Evolutionary conservation across 2,113 vertebrate genomes (phyloP), one percentile per base, ranked within the genome.

Genomic region (Perca flavescens): DNA sequence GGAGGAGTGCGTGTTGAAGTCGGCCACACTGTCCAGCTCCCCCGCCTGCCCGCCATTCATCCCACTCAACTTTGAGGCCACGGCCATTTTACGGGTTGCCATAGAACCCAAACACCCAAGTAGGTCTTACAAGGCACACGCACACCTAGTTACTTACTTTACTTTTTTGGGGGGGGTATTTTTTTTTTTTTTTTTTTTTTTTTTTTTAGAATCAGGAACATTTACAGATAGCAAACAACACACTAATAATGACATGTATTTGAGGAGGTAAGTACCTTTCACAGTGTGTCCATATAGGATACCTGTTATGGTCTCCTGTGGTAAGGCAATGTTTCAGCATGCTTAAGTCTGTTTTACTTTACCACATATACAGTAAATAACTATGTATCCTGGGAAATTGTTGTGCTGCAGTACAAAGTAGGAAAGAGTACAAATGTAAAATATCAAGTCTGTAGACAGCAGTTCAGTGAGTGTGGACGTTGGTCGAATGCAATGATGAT

Each of bases 41-140:
- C 96, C 96, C 0, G 96, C 97, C 28, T 99, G 98, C 66, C 96
- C 97, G 0, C 97, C 98, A 0, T 99, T 99, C 88, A 96, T 95
- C 3, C 97, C 98, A 0, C 96, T 99, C 74, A 97, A 93, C 94
- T 98, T 99, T 0, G 98, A 99, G 86, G 98, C 96, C 3, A 96
- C 96, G 0, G 97, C 98, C 0, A 99, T 99, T 7, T 97, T 99
- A 54, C 95, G 98, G 47, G 97, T 99, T 0, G 98, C 98, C 19
- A 87, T 99, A 3, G 98, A 99, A 40, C 97, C 98, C 0, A 98
- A 97, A 79, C 97, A 99, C 85, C 97, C 97, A 79, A 96, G 98
- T 99, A 95, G 90, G 98, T 87, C 3, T 62, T 28, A 2, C 3
- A 57, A 56, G 21, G 6, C 22, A 58, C 58, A 74, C 17, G 6